phyloP scores from a whole-genome alignment of 2,113 vertebrate genomes.

The Chroicocephalus ridibundus region DNA sequence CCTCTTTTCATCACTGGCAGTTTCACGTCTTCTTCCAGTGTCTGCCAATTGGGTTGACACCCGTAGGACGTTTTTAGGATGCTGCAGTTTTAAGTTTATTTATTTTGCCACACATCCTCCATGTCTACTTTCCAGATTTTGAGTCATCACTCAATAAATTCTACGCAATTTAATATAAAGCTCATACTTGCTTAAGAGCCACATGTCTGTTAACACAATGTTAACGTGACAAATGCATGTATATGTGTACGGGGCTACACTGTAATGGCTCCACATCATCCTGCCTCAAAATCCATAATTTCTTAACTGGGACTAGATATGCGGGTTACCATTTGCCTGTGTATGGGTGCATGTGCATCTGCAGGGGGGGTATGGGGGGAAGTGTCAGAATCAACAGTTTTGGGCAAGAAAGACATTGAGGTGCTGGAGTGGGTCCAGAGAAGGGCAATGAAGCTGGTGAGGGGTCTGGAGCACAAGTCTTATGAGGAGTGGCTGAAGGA shows the following conservation, averaged over 20 bases:
- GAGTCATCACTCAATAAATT: not conserved
- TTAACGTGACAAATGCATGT: conserved; percentile 38
- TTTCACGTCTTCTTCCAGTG: not conserved
- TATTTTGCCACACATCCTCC: not conserved
- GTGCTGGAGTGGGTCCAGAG: too few species aligned
- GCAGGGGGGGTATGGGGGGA: not conserved
- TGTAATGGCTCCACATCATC: conserved; percentile 1
- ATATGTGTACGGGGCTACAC: conserved; percentile 22
- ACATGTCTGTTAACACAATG: not conserved
- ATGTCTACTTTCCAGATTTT: not conserved
- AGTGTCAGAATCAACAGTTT: not conserved
- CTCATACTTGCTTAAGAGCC: not conserved
- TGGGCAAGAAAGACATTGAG: too few species aligned
- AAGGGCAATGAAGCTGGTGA: too few species aligned
- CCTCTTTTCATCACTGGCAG: not conserved
- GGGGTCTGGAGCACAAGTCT: too few species aligned
- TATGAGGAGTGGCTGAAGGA: too few species aligned
- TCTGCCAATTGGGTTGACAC: not conserved
- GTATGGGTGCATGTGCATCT: not conserved
- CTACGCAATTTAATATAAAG: not conserved
- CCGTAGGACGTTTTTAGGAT: not conserved
- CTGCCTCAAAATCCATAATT: not conserved
- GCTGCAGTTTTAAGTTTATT: not conserved
- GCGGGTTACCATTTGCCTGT: not conserved
- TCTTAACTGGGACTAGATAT: conserved; percentile 29